Percentiles rank a stretch among this genome's conserved stretches.
phyloP scores from a whole-genome alignment of 2,888 invertebrate genomes.

The Automeris io region DNA sequence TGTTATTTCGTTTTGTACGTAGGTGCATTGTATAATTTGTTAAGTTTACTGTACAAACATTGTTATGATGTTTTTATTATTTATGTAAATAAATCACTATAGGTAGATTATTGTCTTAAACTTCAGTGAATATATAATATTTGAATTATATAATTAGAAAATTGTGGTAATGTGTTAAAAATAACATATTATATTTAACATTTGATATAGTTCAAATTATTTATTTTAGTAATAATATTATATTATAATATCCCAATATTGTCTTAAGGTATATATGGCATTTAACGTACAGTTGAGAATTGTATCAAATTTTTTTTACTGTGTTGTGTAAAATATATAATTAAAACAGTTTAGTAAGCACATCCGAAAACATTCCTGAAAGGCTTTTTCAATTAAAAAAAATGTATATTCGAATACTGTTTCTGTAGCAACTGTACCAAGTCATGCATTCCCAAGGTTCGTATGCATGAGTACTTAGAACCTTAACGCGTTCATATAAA shows the following conservation, averaged over 20 bases:
- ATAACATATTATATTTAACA: conserved; percentile 24
- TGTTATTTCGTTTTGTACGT: conserved; percentile 66
- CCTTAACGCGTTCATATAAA: conserved; percentile 30
- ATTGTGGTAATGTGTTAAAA: conserved; percentile 45
- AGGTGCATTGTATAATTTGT: conserved; percentile 61
- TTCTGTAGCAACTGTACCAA: conserved; percentile 30
- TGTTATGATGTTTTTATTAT: conserved; percentile 72
- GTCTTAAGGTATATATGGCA: conserved; percentile 26
- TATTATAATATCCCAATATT: conserved; percentile 12
- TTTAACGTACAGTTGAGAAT: conserved; percentile 40
- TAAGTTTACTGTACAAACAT: conserved; percentile 63
- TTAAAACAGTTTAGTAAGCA: not conserved
- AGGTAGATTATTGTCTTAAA: conserved; percentile 53
- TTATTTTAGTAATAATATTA: conserved; percentile 36
- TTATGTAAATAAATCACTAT: conserved; percentile 62
- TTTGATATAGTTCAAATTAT: conserved; percentile 58
- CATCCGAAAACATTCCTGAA: conserved; percentile 10
- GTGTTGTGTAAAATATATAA: conserved; percentile 8
- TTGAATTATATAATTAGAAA: conserved; percentile 44
- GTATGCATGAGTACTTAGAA: conserved; percentile 26
- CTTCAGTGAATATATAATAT: conserved; percentile 37
- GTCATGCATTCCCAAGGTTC: conserved; percentile 48
- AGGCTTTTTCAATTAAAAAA: conserved; percentile 5
- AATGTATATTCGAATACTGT: conserved; percentile 6
- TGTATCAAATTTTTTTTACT: conserved; percentile 13